A percentile compares a stretch with the other conserved stretches of the same genome.
Evolutionary conservation across 2,113 vertebrate species (phyloP).

Genomic region (Platichthys stellatus): DNA sequence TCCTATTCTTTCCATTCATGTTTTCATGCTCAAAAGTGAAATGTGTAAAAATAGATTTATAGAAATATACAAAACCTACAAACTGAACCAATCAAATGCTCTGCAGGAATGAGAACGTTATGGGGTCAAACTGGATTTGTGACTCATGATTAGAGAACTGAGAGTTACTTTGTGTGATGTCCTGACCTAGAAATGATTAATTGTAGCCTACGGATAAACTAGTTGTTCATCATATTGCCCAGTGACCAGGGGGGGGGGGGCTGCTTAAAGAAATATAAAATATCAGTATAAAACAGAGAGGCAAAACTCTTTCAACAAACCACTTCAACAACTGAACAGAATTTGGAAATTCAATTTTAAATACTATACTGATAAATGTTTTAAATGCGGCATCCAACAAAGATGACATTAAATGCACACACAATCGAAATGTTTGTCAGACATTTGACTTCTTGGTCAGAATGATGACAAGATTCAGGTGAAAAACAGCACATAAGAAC

Average conservation of each 20-base stretch:
- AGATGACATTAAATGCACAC: too few species aligned
- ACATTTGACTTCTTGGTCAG: too few species aligned
- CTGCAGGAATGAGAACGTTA: too few species aligned
- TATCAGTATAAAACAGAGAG: too few species aligned
- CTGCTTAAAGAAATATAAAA: background rate
- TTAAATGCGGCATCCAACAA: too few species aligned
- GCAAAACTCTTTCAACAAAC: too few species aligned
- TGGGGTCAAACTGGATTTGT: too few species aligned
- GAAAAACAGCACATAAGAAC: background rate
- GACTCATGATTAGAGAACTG: background rate
- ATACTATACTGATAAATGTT: too few species aligned
- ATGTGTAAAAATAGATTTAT: background rate
- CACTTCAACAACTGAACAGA: too few species aligned
- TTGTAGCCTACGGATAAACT: background rate
- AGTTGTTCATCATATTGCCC: background rate
- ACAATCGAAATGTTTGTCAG: too few species aligned
- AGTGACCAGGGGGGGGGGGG: constrained; percentile 4
- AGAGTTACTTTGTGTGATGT: background rate
- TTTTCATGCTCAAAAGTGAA: background rate
- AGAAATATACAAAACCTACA: too few species aligned
- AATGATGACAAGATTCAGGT: background rate
- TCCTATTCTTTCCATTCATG: background rate
- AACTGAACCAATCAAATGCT: background rate
- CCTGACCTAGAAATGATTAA: background rate
- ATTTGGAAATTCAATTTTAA: too few species aligned